phyloP scores from a whole-genome alignment of 2,797 vertebrate genomes.

The Rousettus madagascariensis region DNA sequence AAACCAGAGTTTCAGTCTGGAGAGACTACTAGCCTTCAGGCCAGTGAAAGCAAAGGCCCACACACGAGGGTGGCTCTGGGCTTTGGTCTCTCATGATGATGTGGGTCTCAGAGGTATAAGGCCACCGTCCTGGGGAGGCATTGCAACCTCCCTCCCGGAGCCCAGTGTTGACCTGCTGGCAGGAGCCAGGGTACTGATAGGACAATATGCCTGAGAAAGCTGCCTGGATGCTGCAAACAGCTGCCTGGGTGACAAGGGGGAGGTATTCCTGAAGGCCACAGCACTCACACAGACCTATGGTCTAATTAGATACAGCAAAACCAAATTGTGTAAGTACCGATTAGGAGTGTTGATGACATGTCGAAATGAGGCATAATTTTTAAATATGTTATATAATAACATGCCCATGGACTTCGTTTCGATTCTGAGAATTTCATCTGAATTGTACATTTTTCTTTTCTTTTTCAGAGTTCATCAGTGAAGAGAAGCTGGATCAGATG shows the following conservation, averaged over 20 bases:
- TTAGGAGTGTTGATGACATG: not conserved
- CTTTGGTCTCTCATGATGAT: not conserved
- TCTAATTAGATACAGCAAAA: not conserved
- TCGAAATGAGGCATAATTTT: not conserved
- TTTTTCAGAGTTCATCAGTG: slow-evolving; percentile 79
- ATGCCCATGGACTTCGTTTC: not conserved
- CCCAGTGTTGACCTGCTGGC: not conserved
- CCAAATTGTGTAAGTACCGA: not conserved
- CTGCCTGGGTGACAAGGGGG: not conserved
- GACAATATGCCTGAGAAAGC: not conserved
- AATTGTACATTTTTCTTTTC: slow-evolving; percentile 25
- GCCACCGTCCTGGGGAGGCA: rapidly evolving
- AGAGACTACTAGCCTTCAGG: not conserved
- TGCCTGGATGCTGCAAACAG: not conserved
- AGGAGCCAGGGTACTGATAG: not conserved
- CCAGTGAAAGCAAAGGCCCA: not conserved
- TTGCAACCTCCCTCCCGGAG: not conserved
- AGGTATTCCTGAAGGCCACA: not conserved
- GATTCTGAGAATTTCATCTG: not conserved
- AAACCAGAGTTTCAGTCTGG: not conserved
- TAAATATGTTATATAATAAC: not conserved
- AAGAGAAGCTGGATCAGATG: slow-evolving; percentile 47
- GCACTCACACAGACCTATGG: not conserved
- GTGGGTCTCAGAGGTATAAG: not conserved
- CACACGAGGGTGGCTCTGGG: not conserved